phyloP scores from a whole-genome alignment of 1,140 invertebrate genomes.

The Pristionchus pacificus region DNA sequence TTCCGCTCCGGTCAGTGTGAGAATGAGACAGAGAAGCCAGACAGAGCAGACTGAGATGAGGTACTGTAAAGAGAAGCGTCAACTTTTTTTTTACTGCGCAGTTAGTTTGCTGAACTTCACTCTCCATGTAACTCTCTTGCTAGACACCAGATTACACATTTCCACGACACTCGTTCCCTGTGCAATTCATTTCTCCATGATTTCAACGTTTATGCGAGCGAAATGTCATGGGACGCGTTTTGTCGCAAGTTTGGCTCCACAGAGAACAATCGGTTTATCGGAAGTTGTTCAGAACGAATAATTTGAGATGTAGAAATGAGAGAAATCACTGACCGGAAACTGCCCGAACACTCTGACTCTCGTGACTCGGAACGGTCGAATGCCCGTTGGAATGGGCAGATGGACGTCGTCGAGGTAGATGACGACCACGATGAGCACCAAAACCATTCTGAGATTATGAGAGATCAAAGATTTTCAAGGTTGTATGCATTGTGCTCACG shows the following conservation, averaged over 20 bases:
- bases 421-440: conserved; percentile 8
- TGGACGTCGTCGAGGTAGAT: conserved; percentile 22
- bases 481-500: too few relatives aligned
- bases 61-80: conserved; percentile 35
- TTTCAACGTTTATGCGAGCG: too few relatives aligned
- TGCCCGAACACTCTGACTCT: conserved; percentile 49
- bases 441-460: conserved; percentile 18
- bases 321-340: conserved; percentile 39
- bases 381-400: conserved; percentile 19
- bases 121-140: too few relatives aligned
- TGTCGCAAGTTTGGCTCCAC: too few relatives aligned
- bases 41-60: conserved; percentile 48
- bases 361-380: conserved; percentile 6
- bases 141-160: too few relatives aligned
- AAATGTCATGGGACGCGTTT: too few relatives aligned
- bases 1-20: conserved; percentile 43
- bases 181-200: too few relatives aligned
- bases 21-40: conserved; percentile 46
- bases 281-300: neutral
- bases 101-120: too few relatives aligned
- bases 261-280: neutral
- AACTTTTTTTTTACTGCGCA: too few relatives aligned
- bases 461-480: too few relatives aligned
- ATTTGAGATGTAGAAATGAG: neutral
- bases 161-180: too few relatives aligned